A percentile compares a stretch with the other conserved stretches of the same genome.
Evolutionary conservation across 2,888 invertebrate species (phyloP).

Genomic region (Ischnus inquisitorius): DNA sequence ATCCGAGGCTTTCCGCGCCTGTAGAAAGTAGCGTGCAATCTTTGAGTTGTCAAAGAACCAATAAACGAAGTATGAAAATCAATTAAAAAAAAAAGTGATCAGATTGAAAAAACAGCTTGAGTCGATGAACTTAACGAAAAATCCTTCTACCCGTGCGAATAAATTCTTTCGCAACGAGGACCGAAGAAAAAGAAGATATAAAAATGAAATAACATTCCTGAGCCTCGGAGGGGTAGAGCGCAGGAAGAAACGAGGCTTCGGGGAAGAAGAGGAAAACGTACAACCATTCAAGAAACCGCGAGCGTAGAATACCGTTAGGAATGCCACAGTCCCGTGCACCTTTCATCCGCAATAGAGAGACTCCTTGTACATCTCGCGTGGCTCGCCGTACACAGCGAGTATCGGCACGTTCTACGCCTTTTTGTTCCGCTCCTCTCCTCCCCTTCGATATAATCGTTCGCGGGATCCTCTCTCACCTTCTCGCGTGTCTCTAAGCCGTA

Average conservation of each 20-base stretch:
- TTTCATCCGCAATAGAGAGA: conserved; percentile 67
- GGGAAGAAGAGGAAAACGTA: conserved; percentile 61
- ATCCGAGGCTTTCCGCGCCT: conserved; percentile 40
- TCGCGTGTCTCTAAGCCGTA: conserved; percentile 2
- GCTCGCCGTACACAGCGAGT: conserved; percentile 9
- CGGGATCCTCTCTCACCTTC: conserved; percentile 52
- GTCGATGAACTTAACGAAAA: too few relatives aligned
- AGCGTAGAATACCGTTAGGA: conserved; percentile 76
- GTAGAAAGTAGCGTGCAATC: conserved; percentile 75
- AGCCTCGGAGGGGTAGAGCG: background rate
- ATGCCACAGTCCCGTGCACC: conserved; percentile 73
- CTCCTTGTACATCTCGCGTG: conserved; percentile 52
- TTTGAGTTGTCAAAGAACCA: too few relatives aligned
- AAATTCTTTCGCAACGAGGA: too few relatives aligned
- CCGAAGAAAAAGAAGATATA: background rate
- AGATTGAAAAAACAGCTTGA: too few relatives aligned
- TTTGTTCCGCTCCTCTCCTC: conserved; percentile 30
- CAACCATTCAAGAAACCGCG: conserved; percentile 72
- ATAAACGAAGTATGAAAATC: too few relatives aligned
- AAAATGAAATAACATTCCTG: background rate
- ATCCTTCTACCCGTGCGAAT: too few relatives aligned
- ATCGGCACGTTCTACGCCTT: conserved; percentile 6
- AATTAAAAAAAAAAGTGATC: too few relatives aligned
- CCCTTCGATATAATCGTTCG: background rate
- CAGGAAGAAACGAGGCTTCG: conserved; percentile 24